Evolutionary conservation across 1,140 invertebrate species (phyloP).

Genomic region (Apis dorsata): DNA sequence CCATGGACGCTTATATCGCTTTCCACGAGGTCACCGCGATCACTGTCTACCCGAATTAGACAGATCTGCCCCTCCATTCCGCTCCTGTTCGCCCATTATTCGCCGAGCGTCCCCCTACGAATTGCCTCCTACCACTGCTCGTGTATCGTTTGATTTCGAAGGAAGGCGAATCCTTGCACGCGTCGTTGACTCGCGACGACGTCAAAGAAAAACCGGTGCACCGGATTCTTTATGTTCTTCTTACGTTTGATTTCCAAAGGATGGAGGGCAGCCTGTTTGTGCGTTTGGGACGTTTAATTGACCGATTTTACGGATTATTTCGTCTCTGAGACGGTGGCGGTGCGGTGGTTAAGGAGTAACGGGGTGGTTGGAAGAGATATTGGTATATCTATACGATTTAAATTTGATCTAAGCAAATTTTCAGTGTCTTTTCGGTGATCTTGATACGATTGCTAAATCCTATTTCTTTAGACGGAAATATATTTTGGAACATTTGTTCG

Average conservation of each 20-base stretch:
- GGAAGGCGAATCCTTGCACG: slow-evolving; percentile 52
- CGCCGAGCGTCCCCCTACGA: neutral
- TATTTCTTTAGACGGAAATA: too few relatives aligned
- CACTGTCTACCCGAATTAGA: slow-evolving; percentile 74
- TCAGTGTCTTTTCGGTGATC: too few relatives aligned
- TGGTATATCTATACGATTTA: too few relatives aligned
- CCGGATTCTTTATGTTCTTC: slow-evolving; percentile 32
- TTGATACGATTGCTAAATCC: too few relatives aligned
- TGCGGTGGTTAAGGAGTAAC: neutral
- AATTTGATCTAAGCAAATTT: too few relatives aligned
- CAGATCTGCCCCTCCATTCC: slow-evolving; percentile 19
- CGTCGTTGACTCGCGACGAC: slow-evolving; percentile 42
- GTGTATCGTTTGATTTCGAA: slow-evolving; percentile 38
- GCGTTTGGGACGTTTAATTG: slow-evolving; percentile 64
- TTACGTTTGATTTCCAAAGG: slow-evolving; percentile 18
- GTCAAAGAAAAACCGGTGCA: slow-evolving; percentile 48
- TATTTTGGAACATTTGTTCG: too few relatives aligned
- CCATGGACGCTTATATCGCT: slow-evolving; percentile 57
- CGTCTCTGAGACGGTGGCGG: neutral
- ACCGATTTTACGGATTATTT: slow-evolving; percentile 71
- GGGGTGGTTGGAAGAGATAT: too few relatives aligned
- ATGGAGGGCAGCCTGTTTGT: slow-evolving; percentile 23
- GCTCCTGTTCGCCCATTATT: slow-evolving; percentile 35
- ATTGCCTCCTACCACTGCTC: slow-evolving; percentile 53
- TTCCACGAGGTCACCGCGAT: slow-evolving; percentile 73